Evolutionary conservation across 2,797 vertebrate genomes (phyloP).

Genomic region (Chelon labrosus): DNA sequence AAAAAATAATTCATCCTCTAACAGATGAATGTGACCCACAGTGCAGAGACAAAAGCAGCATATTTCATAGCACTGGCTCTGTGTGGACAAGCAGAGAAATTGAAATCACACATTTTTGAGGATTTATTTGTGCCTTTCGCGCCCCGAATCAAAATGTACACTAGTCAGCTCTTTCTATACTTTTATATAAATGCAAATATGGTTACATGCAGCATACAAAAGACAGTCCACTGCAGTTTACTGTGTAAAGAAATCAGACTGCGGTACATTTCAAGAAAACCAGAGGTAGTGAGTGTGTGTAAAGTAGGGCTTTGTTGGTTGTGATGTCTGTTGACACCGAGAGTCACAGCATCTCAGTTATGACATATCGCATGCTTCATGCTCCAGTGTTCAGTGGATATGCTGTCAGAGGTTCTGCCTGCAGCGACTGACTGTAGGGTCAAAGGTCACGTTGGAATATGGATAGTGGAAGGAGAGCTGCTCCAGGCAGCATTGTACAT

Average conservation of each 20-base stretch:
- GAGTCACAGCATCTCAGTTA: constrained; percentile 35
- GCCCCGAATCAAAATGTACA: constrained; percentile 19
- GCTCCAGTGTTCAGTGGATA: constrained; percentile 59
- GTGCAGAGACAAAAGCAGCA: constrained; percentile 46
- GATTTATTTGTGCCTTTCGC: constrained; percentile 46
- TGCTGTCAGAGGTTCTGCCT: constrained; percentile 61
- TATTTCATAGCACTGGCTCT: constrained; percentile 36
- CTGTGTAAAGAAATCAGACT: constrained; percentile 1
- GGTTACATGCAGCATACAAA: neutral
- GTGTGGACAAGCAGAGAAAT: constrained; percentile 35
- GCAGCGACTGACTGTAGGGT: constrained; percentile 59
- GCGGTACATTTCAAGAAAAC: constrained; percentile 16
- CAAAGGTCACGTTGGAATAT: constrained; percentile 57
- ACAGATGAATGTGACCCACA: constrained; percentile 48
- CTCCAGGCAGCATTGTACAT: constrained; percentile 33
- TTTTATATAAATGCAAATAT: neutral
- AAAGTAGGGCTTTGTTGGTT: constrained; percentile 36
- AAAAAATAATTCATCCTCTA: constrained; percentile 35
- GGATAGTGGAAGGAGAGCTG: constrained; percentile 37
- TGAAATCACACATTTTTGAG: constrained; percentile 27
- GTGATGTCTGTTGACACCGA: constrained; percentile 59
- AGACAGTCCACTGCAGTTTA: neutral
- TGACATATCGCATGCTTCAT: constrained; percentile 53
- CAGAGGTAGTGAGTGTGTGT: constrained; percentile 5
- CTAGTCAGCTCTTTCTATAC: neutral